phyloP scores from a whole-genome alignment of 2,113 vertebrate genomes.

The Ophthalmolycus amberensis region DNA sequence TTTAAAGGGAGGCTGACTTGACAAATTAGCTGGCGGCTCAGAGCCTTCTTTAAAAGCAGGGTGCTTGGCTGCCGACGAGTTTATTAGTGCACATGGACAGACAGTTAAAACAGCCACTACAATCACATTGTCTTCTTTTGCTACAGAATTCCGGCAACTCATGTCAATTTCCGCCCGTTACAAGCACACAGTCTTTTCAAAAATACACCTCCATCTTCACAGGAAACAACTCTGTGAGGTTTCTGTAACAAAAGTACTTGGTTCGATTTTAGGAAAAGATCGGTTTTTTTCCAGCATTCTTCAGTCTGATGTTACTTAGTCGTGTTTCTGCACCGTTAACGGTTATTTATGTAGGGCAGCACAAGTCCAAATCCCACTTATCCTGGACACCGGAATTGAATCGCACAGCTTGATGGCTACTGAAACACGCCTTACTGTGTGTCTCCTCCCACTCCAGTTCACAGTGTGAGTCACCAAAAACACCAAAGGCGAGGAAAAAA shows the following conservation, averaged over 20 bases:
- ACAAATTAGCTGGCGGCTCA: background rate
- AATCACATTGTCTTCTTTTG: background rate
- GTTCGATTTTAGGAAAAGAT: background rate
- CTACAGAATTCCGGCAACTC: background rate
- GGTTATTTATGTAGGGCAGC: background rate
- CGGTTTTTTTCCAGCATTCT: background rate
- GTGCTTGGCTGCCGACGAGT: background rate
- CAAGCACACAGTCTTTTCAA: background rate
- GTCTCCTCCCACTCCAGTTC: conserved; percentile 6
- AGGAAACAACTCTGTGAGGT: background rate
- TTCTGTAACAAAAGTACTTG: background rate
- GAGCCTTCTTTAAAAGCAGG: background rate
- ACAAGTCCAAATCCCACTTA: background rate
- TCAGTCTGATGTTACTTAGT: background rate
- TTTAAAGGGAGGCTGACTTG: background rate
- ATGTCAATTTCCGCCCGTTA: background rate
- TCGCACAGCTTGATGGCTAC: conserved; percentile 9
- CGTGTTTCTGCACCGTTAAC: background rate
- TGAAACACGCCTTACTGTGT: background rate
- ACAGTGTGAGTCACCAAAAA: conserved; percentile 19
- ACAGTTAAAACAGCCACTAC: background rate
- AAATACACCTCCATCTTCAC: background rate
- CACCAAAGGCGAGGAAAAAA: background rate
- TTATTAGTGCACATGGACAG: background rate
- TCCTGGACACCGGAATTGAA: background rate